Conservation (phyloP, 2,888 invertebrate genomes). For the Pyrgus malvae region DNA sequence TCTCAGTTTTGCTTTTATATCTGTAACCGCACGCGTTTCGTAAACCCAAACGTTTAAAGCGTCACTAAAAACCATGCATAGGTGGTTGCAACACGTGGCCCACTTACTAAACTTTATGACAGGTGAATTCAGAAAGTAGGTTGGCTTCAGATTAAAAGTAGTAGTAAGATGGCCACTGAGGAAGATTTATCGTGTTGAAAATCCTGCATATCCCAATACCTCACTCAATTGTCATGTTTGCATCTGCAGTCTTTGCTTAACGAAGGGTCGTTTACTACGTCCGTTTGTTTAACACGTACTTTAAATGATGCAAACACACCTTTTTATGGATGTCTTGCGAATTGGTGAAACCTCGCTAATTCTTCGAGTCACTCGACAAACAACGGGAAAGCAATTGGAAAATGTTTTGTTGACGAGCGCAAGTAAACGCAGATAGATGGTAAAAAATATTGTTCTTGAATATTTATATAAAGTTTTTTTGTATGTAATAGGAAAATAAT, state of each 20-base stretch:
- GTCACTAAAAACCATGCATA: slow-evolving; percentile 17
- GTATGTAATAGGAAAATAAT: no score
- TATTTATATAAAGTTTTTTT: no score
- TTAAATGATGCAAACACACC: slow-evolving; percentile 55
- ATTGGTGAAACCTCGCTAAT: slow-evolving; percentile 67
- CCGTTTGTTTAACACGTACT: slow-evolving; percentile 69
- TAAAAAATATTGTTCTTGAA: no score
- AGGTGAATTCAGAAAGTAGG: slow-evolving; percentile 18
- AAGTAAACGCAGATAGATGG: no score
- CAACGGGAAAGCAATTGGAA: slow-evolving; percentile 40
- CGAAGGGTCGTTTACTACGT: slow-evolving; percentile 65
- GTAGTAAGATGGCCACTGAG: no score
- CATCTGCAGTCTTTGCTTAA: neutral
- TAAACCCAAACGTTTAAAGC: slow-evolving; percentile 5
- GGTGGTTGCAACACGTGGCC: slow-evolving; percentile 25
- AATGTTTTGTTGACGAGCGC: no score
- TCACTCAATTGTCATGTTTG: no score
- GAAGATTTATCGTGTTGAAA: no score
- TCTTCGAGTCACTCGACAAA: slow-evolving; percentile 30
- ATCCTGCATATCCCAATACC: no score
- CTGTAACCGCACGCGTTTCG: slow-evolving; percentile 14
- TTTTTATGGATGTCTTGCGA: slow-evolving; percentile 55
- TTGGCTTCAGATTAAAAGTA: neutral
- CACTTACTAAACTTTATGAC: slow-evolving; percentile 25
- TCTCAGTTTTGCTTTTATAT: neutral